These are phyloP conservation scores for Athene noctua DNA, from an alignment of 2,113 vertebrate species.

Conservation along the genomic window DNA sequence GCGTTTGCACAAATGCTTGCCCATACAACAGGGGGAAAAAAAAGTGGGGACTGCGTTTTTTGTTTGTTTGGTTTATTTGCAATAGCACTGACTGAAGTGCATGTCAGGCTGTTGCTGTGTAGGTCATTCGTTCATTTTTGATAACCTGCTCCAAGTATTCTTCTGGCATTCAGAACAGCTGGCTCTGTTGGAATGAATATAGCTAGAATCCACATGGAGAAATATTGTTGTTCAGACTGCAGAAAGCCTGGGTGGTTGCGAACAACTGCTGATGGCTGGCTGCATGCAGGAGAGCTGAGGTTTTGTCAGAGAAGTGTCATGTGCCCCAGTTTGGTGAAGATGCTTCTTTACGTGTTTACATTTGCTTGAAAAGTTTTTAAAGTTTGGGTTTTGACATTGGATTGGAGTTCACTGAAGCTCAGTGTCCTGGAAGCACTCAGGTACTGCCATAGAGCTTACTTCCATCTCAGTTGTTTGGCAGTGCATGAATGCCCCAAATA, in stretches of 20 bases:
- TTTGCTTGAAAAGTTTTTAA: not conserved
- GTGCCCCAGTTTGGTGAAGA: not conserved
- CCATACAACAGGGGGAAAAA: rapidly evolving
- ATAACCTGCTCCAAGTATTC: not conserved
- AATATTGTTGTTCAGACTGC: not conserved
- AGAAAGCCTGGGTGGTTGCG: not conserved
- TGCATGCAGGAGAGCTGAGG: not conserved
- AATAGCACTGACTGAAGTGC: not conserved
- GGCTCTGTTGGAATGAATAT: not conserved
- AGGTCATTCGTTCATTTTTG: not conserved
- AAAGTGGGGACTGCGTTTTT: not conserved
- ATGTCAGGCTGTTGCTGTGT: not conserved
- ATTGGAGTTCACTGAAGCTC: not conserved
- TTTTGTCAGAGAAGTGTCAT: not conserved
- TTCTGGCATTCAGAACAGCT: not conserved
- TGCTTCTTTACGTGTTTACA: not conserved
- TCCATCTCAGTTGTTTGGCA: not conserved
- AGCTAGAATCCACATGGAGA: not conserved
- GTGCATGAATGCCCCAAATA: not conserved
- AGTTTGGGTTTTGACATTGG: not conserved
- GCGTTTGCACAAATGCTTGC: not conserved
- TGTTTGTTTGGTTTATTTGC: not conserved
- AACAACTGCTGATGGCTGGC: not conserved
- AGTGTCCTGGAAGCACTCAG: not conserved
- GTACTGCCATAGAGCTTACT: not conserved